A percentile compares a stretch with the other conserved stretches of the same genome.
These are phyloP conservation scores for Eunapius fragilis DNA, from an alignment of 37 sponge, comb jelly and placozoan species.

Conservation along the genomic window DNA sequence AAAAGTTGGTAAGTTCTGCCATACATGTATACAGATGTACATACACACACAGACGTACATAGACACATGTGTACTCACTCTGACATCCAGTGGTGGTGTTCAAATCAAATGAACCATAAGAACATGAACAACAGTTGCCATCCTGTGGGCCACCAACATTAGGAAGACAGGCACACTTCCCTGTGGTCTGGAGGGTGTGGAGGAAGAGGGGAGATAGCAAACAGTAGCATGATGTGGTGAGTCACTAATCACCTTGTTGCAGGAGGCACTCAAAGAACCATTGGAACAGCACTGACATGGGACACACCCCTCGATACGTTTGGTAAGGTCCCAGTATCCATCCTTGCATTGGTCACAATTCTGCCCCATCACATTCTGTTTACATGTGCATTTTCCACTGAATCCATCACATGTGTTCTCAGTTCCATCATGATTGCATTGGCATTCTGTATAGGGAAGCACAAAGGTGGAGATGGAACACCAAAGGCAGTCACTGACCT, in stretches of 20 bases:
- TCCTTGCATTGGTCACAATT: slow-evolving; percentile 41
- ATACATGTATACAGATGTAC: no score
- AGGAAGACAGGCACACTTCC: slow-evolving; percentile 68
- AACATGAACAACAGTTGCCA: slow-evolving; percentile 74
- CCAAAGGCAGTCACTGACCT: slow-evolving; percentile 32
- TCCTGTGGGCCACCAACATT: slow-evolving; percentile 63
- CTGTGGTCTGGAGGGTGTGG: slow-evolving; percentile 40
- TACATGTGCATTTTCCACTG: slow-evolving; percentile 46
- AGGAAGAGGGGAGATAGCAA: no score
- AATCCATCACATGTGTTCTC: slow-evolving; percentile 25
- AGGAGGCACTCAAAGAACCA: slow-evolving; percentile 33
- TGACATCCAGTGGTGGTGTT: slow-evolving; percentile 23
- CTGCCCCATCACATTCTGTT: slow-evolving; percentile 26
- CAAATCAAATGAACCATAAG: slow-evolving; percentile 67
- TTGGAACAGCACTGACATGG: slow-evolving; percentile 63
- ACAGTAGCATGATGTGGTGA: background rate
- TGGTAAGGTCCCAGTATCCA: slow-evolving; percentile 40
- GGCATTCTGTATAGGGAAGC: slow-evolving; percentile 19
- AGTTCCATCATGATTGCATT: slow-evolving; percentile 56
- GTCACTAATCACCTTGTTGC: slow-evolving; percentile 18
- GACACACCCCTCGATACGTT: slow-evolving; percentile 25
- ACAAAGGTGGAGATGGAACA: background rate
- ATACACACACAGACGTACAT: background rate
- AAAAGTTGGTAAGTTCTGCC: no score
- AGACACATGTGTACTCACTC: background rate